Conservation (phyloP, 2,797 vertebrate species). For the Falco rusticolus region DNA sequence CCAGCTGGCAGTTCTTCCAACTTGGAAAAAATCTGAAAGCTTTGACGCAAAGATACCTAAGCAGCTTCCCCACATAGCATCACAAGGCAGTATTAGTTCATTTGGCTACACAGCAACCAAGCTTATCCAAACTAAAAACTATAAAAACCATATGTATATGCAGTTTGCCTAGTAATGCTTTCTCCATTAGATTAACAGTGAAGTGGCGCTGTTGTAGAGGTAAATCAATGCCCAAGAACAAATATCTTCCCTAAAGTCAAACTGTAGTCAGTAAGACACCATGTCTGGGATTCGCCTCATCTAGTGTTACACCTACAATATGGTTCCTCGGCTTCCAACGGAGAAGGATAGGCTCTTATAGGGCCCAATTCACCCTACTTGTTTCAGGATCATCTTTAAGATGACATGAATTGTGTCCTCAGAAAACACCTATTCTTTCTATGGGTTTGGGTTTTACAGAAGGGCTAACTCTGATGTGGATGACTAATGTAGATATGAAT, state of each 20-base stretch:
- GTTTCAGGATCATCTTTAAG: not conserved
- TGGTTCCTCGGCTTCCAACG: not conserved
- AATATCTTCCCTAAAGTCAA: not conserved
- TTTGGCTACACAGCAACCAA: not conserved
- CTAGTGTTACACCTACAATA: not conserved
- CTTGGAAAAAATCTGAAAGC: conserved; percentile 15
- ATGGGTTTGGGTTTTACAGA: not conserved
- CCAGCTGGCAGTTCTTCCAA: conserved; percentile 23
- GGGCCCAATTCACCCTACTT: not conserved
- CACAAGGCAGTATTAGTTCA: not conserved
- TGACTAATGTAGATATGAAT: not conserved
- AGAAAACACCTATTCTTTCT: not conserved
- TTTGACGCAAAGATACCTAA: conserved; percentile 11
- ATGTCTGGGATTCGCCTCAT: not conserved
- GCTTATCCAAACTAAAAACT: not conserved
- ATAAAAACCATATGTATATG: not conserved
- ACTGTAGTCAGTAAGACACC: not conserved
- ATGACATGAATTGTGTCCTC: not conserved
- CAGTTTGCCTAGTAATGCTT: not conserved
- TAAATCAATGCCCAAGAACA: not conserved
- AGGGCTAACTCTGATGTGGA: not conserved
- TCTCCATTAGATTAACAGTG: not conserved
- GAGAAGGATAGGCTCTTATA: not conserved
- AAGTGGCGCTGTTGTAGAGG: not conserved
- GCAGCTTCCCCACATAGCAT: not conserved